A percentile compares a stretch with the other conserved stretches of the same genome.
phyloP scores from a whole-genome alignment of 2,113 vertebrate species.

The Odontophorus gujanensis region DNA sequence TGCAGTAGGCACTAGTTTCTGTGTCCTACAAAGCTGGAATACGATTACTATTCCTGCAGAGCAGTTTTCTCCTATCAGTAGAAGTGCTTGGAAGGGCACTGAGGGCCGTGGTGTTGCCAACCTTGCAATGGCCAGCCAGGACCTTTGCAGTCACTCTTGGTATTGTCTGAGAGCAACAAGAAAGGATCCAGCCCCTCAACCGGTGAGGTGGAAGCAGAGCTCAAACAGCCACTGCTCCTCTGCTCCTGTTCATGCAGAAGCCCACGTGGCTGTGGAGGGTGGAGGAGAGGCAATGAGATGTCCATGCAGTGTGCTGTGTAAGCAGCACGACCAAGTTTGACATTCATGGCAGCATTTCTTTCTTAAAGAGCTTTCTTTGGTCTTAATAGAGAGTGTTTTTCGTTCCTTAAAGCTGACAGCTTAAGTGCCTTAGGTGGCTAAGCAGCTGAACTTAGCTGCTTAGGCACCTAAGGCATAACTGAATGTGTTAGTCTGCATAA shows the following conservation, averaged over 20 bases:
- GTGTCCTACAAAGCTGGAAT: rapidly evolving
- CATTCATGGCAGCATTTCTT: background rate
- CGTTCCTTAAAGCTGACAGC: background rate
- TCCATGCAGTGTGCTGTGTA: background rate
- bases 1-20: background rate
- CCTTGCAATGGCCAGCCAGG: background rate
- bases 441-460: too few relatives aligned
- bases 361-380: background rate
- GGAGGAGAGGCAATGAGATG: background rate
- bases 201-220: rapidly evolving
- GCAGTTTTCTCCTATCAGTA: background rate
- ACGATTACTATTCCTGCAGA: background rate
- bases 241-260: background rate
- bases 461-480: background rate
- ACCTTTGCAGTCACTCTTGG: background rate
- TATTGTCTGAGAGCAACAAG: background rate
- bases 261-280: rapidly evolving
- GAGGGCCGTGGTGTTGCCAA: rapidly evolving
- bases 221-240: background rate
- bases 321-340: background rate
- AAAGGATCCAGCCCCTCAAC: rapidly evolving
- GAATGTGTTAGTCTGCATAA: background rate
- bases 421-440: too few relatives aligned
- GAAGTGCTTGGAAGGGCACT: background rate
- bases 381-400: background rate